phyloP scores from a whole-genome alignment of 1,140 invertebrate species.

The Leptinotarsa lineolata region DNA sequence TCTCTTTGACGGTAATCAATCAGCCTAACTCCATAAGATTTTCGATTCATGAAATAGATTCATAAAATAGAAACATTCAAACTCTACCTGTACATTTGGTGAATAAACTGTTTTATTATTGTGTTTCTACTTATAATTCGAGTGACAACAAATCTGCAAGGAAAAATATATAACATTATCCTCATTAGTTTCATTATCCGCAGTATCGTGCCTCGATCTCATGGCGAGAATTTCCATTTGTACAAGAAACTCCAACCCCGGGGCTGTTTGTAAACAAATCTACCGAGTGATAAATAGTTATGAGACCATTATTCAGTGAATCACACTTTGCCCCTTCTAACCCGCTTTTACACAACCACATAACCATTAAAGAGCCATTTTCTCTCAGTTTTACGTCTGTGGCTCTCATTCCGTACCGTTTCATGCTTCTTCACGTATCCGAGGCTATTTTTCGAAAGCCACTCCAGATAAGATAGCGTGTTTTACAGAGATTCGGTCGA shows the following conservation, averaged over 20 bases:
- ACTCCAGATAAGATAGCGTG: background rate
- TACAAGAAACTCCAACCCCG: background rate
- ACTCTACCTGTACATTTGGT: too few relatives aligned
- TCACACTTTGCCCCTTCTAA: slow-evolving; percentile 35
- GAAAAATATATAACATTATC: too few relatives aligned
- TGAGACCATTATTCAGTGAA: slow-evolving; percentile 32
- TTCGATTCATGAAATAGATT: too few relatives aligned
- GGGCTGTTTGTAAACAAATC: slow-evolving; percentile 34
- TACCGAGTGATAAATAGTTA: slow-evolving; percentile 37
- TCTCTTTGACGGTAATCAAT: too few relatives aligned
- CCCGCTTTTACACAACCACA: slow-evolving; percentile 33
- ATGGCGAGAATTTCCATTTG: background rate
- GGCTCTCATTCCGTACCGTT: slow-evolving; percentile 28
- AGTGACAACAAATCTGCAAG: too few relatives aligned
- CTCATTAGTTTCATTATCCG: too few relatives aligned
- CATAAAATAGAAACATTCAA: too few relatives aligned
- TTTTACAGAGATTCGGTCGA: background rate
- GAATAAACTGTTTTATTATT: too few relatives aligned
- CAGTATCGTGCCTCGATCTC: too few relatives aligned
- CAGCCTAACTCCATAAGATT: too few relatives aligned
- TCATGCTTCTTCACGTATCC: slow-evolving; percentile 32
- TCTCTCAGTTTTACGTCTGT: slow-evolving; percentile 35
- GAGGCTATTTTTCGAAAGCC: slow-evolving; percentile 4
- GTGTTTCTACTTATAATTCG: too few relatives aligned
- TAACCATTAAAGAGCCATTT: slow-evolving; percentile 42